Evolutionary conservation across 2,888 invertebrate species (phyloP).

Genomic region (Oeneis ivallda): DNA sequence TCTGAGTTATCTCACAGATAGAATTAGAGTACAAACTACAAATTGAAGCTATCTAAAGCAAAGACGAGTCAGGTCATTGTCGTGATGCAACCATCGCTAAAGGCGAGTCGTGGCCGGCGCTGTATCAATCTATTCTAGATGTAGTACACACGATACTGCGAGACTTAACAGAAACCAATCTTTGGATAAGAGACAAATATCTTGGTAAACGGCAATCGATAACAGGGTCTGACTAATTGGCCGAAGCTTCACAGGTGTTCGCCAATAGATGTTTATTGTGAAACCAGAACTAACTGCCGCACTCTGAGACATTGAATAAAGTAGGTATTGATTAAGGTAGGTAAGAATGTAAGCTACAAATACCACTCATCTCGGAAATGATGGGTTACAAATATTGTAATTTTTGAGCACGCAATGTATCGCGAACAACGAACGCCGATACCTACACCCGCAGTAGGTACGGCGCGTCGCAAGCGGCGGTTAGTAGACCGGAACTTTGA

Average conservation of each 20-base stretch:
- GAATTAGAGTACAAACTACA: slow-evolving; percentile 20
- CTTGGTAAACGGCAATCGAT: slow-evolving; percentile 9
- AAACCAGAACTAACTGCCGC: no score
- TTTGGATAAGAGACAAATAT: slow-evolving; percentile 16
- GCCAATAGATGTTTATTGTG: neutral
- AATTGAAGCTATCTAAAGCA: slow-evolving; percentile 20
- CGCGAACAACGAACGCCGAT: no score
- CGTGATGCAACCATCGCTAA: slow-evolving; percentile 40
- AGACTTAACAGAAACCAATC: slow-evolving; percentile 19
- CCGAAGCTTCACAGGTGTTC: slow-evolving; percentile 2
- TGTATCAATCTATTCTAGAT: slow-evolving; percentile 36
- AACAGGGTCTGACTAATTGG: slow-evolving; percentile 7
- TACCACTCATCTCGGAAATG: no score
- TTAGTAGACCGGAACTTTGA: no score
- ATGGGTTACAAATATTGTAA: no score
- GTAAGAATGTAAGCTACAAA: no score
- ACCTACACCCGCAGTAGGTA: no score
- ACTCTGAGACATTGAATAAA: no score
- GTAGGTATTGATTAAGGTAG: no score
- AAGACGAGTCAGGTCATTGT: slow-evolving; percentile 37
- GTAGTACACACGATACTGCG: slow-evolving; percentile 27
- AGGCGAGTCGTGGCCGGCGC: slow-evolving; percentile 31
- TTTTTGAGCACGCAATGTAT: no score
- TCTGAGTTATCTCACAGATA: slow-evolving; percentile 12
- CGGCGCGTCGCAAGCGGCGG: no score